Conservation (phyloP, 2,113 vertebrate species). For the Chloroceryle aenea region DNA sequence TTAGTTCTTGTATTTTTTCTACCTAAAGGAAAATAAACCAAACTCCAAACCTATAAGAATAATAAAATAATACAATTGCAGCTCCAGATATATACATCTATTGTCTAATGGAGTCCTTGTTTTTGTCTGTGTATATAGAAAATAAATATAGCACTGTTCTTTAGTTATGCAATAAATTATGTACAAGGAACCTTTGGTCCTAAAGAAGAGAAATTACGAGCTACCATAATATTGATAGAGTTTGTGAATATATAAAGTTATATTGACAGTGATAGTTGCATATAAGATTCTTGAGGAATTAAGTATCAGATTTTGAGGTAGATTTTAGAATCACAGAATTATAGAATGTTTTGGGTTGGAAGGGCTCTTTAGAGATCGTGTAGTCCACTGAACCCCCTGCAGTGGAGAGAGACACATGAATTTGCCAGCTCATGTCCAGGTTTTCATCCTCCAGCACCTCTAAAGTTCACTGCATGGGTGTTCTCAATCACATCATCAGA, state of each 20-base stretch:
- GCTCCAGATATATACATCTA: not conserved
- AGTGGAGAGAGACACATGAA: too few species aligned
- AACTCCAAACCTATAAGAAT: not conserved
- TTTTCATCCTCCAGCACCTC: too few species aligned
- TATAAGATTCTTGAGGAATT: not conserved
- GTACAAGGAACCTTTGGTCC: not conserved
- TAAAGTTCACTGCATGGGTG: too few species aligned
- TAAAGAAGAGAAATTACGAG: not conserved
- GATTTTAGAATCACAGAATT: not conserved
- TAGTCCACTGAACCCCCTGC: too few species aligned
- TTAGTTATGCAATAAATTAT: not conserved
- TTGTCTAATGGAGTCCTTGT: not conserved
- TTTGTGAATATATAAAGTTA: not conserved
- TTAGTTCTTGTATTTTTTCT: not conserved
- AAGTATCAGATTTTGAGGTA: not conserved
- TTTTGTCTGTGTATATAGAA: not conserved
- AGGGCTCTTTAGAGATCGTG: too few species aligned
- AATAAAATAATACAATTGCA: not conserved
- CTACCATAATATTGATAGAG: not conserved
- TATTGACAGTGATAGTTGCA: too few species aligned
- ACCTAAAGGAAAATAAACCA: not conserved
- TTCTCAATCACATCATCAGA: too few species aligned
- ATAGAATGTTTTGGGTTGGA: too few species aligned
- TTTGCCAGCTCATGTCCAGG: too few species aligned
- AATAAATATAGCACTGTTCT: not conserved